A percentile compares a stretch with the other conserved stretches of the same genome.
Evolutionary conservation across 2,113 vertebrate genomes (phyloP).

Genomic region (Lates calcarifer): DNA sequence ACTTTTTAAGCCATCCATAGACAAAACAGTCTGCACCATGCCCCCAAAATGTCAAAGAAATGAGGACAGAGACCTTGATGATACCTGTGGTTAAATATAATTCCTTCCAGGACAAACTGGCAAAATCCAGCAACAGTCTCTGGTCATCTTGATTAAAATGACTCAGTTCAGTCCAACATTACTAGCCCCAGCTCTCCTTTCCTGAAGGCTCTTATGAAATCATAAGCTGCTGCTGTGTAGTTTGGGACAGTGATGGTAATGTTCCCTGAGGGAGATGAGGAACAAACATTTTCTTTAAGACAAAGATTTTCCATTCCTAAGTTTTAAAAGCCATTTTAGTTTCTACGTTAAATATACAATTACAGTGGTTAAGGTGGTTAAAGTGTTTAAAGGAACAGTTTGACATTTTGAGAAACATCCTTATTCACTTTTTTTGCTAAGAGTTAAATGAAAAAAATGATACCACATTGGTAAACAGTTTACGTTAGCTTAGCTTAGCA

Average conservation of each 20-base stretch:
- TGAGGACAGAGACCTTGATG: not conserved
- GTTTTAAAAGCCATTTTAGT: no score
- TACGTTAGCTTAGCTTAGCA: no score
- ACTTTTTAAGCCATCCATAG: not conserved
- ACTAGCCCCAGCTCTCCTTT: constrained; percentile 90
- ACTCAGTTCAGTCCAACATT: constrained; percentile 87
- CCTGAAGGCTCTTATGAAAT: constrained; percentile 92
- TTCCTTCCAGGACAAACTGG: constrained; percentile 9
- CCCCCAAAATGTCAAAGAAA: not conserved
- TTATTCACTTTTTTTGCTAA: not conserved
- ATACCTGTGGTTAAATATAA: constrained; percentile 3
- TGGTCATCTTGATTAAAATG: constrained; percentile 1
- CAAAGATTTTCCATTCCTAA: no score
- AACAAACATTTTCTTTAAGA: constrained; percentile 8
- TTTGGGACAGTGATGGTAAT: constrained; percentile 88
- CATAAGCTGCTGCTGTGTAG: constrained; percentile 89
- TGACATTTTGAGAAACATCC: not conserved
- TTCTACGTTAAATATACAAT: no score
- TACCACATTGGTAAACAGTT: not conserved
- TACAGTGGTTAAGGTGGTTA: no score
- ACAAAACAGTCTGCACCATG: not conserved
- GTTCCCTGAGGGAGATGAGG: constrained; percentile 81
- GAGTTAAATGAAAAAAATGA: not conserved
- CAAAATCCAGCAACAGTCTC: constrained; percentile 22
- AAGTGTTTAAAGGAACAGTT: not conserved